Percentiles rank a stretch among this genome's conserved stretches.
Conservation (phyloP, 2,797 vertebrate species). For the Hydrophis major region DNA sequence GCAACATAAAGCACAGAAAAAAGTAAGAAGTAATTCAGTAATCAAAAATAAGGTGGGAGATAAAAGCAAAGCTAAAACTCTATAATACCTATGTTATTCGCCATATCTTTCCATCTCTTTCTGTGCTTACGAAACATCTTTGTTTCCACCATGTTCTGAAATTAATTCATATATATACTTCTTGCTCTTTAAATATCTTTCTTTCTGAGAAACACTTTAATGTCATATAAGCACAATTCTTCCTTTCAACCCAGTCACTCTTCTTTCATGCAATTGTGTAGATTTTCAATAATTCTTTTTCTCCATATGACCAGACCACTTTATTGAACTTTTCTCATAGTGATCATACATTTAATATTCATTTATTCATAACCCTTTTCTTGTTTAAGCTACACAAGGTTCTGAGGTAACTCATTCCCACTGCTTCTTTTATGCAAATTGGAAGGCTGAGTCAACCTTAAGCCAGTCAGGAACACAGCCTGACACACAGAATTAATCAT, state of each 20-base stretch:
- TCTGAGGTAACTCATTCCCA: background rate
- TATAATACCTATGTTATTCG: background rate
- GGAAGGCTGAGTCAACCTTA: too few relatives aligned
- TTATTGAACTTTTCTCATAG: background rate
- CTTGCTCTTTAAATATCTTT: background rate
- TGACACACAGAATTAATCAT: background rate
- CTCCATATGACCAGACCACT: background rate
- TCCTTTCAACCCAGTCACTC: background rate
- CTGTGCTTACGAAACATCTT: background rate
- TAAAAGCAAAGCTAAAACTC: background rate
- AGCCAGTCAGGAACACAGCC: too few relatives aligned
- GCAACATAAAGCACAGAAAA: background rate
- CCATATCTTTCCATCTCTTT: background rate
- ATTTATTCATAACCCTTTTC: background rate
- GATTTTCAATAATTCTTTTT: background rate
- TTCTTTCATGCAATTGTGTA: background rate
- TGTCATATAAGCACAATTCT: background rate
- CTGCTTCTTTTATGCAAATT: background rate
- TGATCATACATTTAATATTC: background rate
- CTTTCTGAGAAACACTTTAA: background rate
- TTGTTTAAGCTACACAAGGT: background rate
- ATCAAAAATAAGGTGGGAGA: background rate
- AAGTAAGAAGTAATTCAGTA: background rate
- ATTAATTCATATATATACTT: background rate
- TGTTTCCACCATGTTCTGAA: background rate